phyloP scores from a whole-genome alignment of 2,888 invertebrate species.

The Chorisops tibialis region DNA sequence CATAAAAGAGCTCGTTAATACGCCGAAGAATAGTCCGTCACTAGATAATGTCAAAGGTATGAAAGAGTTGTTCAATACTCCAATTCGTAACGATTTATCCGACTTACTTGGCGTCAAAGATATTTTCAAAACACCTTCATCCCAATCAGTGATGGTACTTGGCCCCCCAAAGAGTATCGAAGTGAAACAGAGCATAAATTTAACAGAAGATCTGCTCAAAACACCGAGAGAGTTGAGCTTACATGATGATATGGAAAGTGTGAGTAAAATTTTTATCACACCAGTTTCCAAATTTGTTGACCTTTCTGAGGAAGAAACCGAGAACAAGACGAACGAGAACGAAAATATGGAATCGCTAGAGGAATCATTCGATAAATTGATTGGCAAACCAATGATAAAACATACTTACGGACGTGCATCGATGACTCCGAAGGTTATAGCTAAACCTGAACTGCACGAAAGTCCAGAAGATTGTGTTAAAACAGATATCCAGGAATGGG shows the following conservation, averaged over 20 bases:
- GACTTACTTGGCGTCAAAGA: conserved; percentile 15
- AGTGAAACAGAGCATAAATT: conserved; percentile 38
- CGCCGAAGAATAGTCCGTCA: conserved; percentile 28
- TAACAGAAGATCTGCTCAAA: neutral
- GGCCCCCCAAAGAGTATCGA: conserved; percentile 44
- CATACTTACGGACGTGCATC: conserved; percentile 34
- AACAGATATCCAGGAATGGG: conserved; percentile 40
- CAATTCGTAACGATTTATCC: conserved; percentile 38
- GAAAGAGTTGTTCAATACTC: conserved; percentile 41
- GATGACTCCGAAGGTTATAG: conserved; percentile 9
- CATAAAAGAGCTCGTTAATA: conserved; percentile 34
- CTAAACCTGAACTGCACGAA: conserved; percentile 32
- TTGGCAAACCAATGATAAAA: conserved; percentile 37
- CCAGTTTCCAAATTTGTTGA: conserved; percentile 30
- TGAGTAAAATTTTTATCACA: conserved; percentile 45
- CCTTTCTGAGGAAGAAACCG: neutral
- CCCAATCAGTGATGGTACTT: conserved; percentile 45
- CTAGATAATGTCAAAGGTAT: conserved; percentile 33
- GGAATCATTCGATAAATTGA: conserved; percentile 39
- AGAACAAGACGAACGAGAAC: neutral
- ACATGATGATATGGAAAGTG: conserved; percentile 34
- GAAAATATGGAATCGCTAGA: conserved; percentile 34
- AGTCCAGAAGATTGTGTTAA: conserved; percentile 31
- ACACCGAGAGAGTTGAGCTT: conserved; percentile 3
- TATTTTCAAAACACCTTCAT: conserved; percentile 38